phyloP scores from a whole-genome alignment of 2,797 vertebrate species.

The Catamblyrhynchus diadema region DNA sequence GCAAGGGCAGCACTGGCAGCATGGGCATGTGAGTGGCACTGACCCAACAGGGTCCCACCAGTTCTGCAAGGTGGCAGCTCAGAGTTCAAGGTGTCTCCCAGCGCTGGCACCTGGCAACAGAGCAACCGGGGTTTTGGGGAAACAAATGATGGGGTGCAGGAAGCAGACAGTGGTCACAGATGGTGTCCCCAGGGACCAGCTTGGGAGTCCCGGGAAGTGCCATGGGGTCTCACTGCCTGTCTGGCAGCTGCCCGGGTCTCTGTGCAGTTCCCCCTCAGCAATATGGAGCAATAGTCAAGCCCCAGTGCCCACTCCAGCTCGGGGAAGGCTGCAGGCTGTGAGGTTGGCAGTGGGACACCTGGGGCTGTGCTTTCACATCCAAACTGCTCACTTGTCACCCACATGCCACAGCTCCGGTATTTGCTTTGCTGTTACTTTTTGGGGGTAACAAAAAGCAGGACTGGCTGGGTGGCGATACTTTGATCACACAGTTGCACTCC shows the following conservation, averaged over 20 bases:
- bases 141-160: background rate
- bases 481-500: background rate
- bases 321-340: background rate
- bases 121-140: background rate
- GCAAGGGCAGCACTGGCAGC: accelerated
- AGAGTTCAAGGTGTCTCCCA: background rate
- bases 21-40: background rate
- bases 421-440: background rate
- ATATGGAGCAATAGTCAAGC: background rate
- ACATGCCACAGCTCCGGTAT: background rate
- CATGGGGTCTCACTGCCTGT: accelerated
- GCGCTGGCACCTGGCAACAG: accelerated
- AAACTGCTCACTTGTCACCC: background rate
- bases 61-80: background rate
- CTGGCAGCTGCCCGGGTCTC: background rate
- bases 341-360: background rate
- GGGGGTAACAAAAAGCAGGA: background rate
- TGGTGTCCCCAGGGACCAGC: background rate
- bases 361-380: background rate
- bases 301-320: accelerated
- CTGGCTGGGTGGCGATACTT: background rate
- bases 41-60: accelerated
- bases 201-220: background rate
- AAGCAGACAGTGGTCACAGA: background rate
- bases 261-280: background rate